Percentiles rank a stretch among this genome's conserved stretches.
phyloP scores from a whole-genome alignment of 2,113 vertebrate genomes.

The Suricata suricatta region DNA sequence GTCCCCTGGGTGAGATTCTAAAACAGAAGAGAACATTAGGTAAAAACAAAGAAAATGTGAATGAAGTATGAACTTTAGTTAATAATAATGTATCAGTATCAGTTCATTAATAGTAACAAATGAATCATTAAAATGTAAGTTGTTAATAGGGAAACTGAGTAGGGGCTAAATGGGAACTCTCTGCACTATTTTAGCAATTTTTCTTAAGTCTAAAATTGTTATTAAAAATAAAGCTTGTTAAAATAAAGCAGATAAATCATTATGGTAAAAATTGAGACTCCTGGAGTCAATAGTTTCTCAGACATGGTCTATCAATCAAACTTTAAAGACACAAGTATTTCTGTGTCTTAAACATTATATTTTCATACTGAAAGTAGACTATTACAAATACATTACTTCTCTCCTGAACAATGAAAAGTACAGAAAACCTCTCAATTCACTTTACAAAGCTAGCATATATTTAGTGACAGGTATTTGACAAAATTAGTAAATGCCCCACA shows the following conservation, averaged over 20 bases:
- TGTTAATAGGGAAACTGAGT: not conserved
- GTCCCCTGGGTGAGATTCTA: not conserved
- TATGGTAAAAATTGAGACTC: not conserved
- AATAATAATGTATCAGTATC: not conserved
- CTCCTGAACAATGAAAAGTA: not conserved
- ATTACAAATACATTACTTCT: not conserved
- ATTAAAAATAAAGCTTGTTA: slow-evolving; percentile 14
- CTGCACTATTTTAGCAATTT: not conserved
- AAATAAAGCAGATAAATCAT: not conserved
- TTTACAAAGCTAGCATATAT: not conserved
- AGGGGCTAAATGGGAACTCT: not conserved
- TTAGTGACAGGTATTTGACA: not conserved
- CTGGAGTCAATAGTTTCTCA: not conserved
- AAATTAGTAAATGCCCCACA: not conserved
- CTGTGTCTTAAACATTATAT: not conserved
- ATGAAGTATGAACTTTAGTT: not conserved
- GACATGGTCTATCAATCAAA: not conserved
- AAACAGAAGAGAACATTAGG: not conserved
- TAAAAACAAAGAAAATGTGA: not conserved
- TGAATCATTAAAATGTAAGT: not conserved
- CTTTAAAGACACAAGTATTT: not conserved
- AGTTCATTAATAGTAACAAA: not conserved
- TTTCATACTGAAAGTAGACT: not conserved
- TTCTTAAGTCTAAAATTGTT: not conserved
- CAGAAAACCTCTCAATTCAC: not conserved